Evolutionary conservation across 2,113 vertebrate genomes (phyloP).

Genomic region (Lophochroa leadbeateri): DNA sequence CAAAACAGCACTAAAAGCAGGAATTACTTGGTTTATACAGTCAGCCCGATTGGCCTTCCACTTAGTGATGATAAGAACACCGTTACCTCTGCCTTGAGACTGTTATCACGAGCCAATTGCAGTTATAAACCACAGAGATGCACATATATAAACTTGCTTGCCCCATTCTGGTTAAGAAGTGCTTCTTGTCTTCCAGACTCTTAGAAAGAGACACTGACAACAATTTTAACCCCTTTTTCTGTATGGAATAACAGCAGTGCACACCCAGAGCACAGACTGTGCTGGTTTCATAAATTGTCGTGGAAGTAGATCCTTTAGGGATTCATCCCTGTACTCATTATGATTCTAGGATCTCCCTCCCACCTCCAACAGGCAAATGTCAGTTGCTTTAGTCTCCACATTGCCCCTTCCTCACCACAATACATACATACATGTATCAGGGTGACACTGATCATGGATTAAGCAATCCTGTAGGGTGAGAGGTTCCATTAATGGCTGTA

Average conservation of each 20-base stretch:
- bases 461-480: rapidly evolving
- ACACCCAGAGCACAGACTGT: rapidly evolving
- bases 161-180: neutral
- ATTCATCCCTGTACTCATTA: neutral
- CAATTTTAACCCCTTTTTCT: neutral
- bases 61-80: neutral
- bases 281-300: neutral
- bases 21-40: neutral
- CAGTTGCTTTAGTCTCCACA: neutral
- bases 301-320: neutral
- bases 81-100: neutral
- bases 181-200: neutral
- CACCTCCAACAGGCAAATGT: neutral
- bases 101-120: neutral
- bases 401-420: rapidly evolving
- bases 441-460: no score
- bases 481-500: neutral
- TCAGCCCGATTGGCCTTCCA: neutral
- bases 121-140: neutral
- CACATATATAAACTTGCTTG: neutral
- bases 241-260: neutral
- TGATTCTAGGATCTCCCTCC: neutral
- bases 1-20: neutral
- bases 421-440: rapidly evolving
- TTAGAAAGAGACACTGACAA: neutral